Conservation (phyloP, 2,797 vertebrate species). For the Amniataba percoides region DNA sequence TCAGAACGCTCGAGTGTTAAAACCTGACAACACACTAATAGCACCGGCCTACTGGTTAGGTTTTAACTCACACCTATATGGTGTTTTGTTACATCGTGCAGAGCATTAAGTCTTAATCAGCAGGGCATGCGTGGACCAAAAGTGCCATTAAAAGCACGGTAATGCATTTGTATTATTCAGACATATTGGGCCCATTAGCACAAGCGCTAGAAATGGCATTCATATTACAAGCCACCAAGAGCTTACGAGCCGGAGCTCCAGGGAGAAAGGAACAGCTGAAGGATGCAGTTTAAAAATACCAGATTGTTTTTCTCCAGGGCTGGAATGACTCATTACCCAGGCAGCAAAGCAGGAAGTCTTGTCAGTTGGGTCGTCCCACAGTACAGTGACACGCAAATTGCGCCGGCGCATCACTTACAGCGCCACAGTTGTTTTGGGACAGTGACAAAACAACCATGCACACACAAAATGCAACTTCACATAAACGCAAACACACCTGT, state of each 20-base stretch:
- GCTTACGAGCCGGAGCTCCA: conserved; percentile 68
- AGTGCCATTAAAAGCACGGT: conserved; percentile 61
- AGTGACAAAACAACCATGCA: conserved; percentile 24
- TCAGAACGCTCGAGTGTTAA: conserved; percentile 20
- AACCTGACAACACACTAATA: conserved; percentile 16
- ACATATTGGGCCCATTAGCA: conserved; percentile 73
- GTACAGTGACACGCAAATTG: conserved; percentile 73
- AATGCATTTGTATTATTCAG: conserved; percentile 71
- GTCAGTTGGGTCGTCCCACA: conserved; percentile 80
- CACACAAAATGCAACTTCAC: conserved; percentile 4
- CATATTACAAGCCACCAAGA: conserved; percentile 70
- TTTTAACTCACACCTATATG: conserved; percentile 12
- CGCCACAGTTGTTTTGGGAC: conserved; percentile 45
- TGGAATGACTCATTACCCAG: conserved; percentile 83
- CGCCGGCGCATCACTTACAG: conserved; percentile 64
- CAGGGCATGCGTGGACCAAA: conserved; percentile 41
- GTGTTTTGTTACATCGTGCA: conserved; percentile 33
- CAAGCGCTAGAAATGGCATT: conserved; percentile 63
- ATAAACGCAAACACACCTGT: conserved; percentile 23
- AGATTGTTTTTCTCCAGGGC: conserved; percentile 84
- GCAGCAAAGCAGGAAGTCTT: conserved; percentile 80
- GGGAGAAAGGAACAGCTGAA: conserved; percentile 77
- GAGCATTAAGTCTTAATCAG: conserved; percentile 59
- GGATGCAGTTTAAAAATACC: conserved; percentile 84
- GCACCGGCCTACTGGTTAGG: conserved; percentile 13